Evolutionary conservation across 1,140 invertebrate species (phyloP).

Genomic region (Ladona fulva): DNA sequence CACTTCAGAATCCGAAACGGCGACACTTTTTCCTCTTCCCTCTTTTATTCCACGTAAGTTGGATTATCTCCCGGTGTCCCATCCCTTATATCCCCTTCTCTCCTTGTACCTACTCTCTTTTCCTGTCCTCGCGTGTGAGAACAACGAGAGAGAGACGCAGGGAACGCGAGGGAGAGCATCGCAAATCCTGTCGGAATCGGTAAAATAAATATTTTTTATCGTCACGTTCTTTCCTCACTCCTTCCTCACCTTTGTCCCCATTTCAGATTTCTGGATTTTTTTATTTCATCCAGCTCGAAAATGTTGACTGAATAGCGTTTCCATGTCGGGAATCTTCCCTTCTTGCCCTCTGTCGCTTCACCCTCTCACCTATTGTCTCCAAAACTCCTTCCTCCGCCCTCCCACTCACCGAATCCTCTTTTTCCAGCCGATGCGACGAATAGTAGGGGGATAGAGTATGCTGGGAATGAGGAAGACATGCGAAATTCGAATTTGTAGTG

Average conservation of each 20-base stretch:
- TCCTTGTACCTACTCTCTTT: background rate
- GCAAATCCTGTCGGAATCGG: background rate
- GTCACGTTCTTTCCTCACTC: too few relatives aligned
- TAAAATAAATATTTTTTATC: constrained; percentile 5
- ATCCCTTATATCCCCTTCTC: background rate
- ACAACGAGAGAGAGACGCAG: background rate
- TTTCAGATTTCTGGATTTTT: background rate
- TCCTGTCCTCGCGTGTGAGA: background rate
- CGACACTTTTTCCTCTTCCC: background rate
- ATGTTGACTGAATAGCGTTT: constrained; percentile 9
- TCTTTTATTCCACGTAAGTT: background rate
- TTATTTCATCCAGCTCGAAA: background rate
- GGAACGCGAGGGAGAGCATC: background rate
- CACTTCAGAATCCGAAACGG: background rate
- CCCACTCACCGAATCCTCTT: too few relatives aligned
- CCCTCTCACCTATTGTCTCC: background rate
- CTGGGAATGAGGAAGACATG: background rate
- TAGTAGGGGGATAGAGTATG: too few relatives aligned
- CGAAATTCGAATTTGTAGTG: background rate
- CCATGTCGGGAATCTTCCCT: background rate
- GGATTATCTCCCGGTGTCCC: background rate
- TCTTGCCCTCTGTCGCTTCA: background rate
- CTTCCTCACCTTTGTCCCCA: background rate
- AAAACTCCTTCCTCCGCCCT: background rate
- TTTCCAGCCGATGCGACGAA: background rate